Evolutionary conservation across 2,888 invertebrate species (phyloP).

Genomic region (Volucella inflata): DNA sequence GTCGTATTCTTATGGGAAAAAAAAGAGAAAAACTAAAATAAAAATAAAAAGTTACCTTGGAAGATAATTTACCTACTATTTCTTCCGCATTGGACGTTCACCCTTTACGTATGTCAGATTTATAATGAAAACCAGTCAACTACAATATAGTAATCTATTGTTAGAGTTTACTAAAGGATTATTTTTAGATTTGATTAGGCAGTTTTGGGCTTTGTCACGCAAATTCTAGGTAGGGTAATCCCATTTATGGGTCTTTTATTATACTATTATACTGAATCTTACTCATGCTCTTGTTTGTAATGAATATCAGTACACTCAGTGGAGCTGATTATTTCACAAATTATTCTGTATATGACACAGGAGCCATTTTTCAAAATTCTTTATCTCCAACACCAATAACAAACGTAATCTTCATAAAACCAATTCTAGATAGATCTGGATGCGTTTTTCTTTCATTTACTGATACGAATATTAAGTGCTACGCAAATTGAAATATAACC

Average conservation of each 20-base stretch:
- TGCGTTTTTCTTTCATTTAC: not conserved
- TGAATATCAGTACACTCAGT: not conserved
- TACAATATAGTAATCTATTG: slow-evolving; percentile 7
- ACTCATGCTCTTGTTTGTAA: not conserved
- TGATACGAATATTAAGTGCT: not conserved
- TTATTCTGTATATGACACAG: not conserved
- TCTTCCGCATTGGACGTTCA: not conserved
- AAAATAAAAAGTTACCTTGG: not conserved
- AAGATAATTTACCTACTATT: not conserved
- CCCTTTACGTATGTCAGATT: not conserved
- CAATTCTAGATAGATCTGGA: slow-evolving; percentile 15
- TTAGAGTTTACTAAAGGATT: not conserved
- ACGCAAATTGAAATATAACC: slow-evolving; percentile 6
- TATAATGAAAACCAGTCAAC: slow-evolving; percentile 8
- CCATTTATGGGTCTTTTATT: too few species aligned
- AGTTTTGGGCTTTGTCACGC: not conserved
- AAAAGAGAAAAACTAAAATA: too few species aligned
- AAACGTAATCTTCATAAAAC: not conserved
- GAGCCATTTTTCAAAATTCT: not conserved
- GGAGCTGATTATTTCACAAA: not conserved
- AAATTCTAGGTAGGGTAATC: not conserved
- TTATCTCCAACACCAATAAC: too few species aligned
- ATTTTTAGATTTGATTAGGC: slow-evolving; percentile 7
- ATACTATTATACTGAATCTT: not conserved
- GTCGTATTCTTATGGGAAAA: too few species aligned